Conservation (phyloP, 2,113 vertebrate genomes). For the Leptosomus discolor region DNA sequence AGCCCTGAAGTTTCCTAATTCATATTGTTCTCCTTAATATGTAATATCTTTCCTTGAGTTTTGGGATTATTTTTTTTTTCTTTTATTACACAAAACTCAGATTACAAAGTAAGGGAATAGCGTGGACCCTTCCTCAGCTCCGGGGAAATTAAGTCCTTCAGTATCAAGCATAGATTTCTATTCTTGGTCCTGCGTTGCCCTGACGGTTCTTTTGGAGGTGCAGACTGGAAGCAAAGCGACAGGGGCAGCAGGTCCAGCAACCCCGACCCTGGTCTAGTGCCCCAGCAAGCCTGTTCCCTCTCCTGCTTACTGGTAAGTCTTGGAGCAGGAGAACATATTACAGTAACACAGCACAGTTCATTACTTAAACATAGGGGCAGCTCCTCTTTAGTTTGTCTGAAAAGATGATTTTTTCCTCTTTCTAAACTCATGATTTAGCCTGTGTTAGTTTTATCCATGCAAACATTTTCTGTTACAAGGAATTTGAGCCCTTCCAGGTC, state of each 20-base stretch:
- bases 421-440: background rate
- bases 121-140: background rate
- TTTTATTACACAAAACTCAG: background rate
- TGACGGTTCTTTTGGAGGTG: background rate
- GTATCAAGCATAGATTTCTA: background rate
- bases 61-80: too few relatives aligned
- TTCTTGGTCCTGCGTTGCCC: background rate
- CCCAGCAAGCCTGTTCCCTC: background rate
- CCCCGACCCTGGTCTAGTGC: background rate
- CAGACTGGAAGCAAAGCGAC: background rate
- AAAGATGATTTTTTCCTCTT: background rate
- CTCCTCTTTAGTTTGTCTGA: background rate
- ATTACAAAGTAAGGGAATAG: background rate
- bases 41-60: background rate
- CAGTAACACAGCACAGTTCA: accelerated
- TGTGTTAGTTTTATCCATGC: background rate
- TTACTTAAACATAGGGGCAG: background rate
- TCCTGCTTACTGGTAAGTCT: background rate
- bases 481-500: background rate
- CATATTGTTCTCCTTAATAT: background rate
- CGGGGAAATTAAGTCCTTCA: background rate
- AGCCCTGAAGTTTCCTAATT: background rate
- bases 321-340: accelerated
- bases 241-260: background rate
- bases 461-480: background rate